phyloP scores from a whole-genome alignment of 2,797 vertebrate species.

The Avahi laniger region DNA sequence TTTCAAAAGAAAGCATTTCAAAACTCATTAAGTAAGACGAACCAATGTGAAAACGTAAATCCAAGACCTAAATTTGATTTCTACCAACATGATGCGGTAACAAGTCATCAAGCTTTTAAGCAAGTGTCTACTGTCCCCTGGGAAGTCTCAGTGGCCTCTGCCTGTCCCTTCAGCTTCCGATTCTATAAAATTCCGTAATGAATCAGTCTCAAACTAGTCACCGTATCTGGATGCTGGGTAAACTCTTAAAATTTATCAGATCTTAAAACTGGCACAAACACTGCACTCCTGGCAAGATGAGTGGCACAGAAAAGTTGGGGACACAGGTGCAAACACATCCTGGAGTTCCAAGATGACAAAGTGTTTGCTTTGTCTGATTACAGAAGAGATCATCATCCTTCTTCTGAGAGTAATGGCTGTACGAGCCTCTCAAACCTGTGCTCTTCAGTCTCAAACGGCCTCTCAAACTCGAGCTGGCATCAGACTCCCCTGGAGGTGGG shows the following conservation, averaged over 20 bases:
- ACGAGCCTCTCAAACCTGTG: not conserved
- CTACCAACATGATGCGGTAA: not conserved
- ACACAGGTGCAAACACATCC: not conserved
- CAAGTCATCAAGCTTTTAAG: not conserved
- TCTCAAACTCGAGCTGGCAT: not conserved
- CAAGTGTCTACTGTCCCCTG: not conserved
- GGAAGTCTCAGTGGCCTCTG: not conserved
- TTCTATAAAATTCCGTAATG: not conserved
- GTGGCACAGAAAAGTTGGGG: not conserved
- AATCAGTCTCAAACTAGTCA: not conserved
- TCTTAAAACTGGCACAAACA: not conserved
- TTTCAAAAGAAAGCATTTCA: not conserved
- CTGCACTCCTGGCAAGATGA: not conserved
- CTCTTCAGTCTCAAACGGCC: not conserved
- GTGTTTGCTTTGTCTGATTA: not conserved
- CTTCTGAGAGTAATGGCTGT: not conserved
- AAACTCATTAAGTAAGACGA: constrained; percentile 30
- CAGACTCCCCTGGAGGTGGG: not conserved
- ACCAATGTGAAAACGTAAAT: not conserved
- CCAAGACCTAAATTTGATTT: not conserved
- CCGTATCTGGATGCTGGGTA: not conserved
- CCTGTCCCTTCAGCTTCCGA: not conserved
- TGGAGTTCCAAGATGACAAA: not conserved
- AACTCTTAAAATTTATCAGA: constrained; percentile 22
- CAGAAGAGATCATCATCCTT: not conserved